These are phyloP conservation scores for Dichetophora obliterata DNA, from an alignment of 2,888 invertebrate species.

Conservation along the genomic window DNA sequence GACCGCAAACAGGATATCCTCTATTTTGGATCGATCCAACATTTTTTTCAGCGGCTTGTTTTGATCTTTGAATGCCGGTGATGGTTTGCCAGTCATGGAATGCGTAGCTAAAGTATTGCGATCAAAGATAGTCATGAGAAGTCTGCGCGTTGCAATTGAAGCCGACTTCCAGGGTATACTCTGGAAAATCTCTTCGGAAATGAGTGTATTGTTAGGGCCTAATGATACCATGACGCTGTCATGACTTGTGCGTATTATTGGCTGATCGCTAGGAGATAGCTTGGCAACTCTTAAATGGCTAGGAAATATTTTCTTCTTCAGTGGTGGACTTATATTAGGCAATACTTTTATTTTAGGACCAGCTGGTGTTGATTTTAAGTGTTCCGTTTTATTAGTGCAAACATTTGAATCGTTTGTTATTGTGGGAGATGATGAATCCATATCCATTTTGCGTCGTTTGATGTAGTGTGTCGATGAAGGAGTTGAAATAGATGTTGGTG, in stretches of 20 bases:
- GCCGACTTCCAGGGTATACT: conserved; percentile 73
- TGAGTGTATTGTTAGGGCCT: conserved; percentile 68
- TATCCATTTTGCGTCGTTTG: conserved; percentile 54
- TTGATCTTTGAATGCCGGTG: conserved; percentile 71
- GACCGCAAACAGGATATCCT: conserved; percentile 74
- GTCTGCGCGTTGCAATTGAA: conserved; percentile 73
- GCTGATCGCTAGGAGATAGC: not conserved
- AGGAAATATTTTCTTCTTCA: conserved; percentile 2
- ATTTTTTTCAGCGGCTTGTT: conserved; percentile 64
- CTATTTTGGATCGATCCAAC: conserved; percentile 71
- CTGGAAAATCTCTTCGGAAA: conserved; percentile 69
- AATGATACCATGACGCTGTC: conserved; percentile 62
- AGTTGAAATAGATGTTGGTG: not conserved
- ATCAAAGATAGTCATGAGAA: conserved; percentile 73
- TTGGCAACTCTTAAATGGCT: not conserved
- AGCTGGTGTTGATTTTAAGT: not conserved
- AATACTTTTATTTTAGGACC: not conserved
- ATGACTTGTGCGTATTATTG: not conserved
- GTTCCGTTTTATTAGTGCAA: conserved; percentile 23
- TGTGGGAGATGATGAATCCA: conserved; percentile 4
- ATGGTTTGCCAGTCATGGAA: conserved; percentile 75
- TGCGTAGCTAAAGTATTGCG: conserved; percentile 74
- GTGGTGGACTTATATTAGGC: not conserved
- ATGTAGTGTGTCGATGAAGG: conserved; percentile 31
- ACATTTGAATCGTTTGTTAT: conserved; percentile 36